These are phyloP conservation scores for Rhinoraja longicauda DNA, from an alignment of 2,797 vertebrate species.

Conservation along the genomic window DNA sequence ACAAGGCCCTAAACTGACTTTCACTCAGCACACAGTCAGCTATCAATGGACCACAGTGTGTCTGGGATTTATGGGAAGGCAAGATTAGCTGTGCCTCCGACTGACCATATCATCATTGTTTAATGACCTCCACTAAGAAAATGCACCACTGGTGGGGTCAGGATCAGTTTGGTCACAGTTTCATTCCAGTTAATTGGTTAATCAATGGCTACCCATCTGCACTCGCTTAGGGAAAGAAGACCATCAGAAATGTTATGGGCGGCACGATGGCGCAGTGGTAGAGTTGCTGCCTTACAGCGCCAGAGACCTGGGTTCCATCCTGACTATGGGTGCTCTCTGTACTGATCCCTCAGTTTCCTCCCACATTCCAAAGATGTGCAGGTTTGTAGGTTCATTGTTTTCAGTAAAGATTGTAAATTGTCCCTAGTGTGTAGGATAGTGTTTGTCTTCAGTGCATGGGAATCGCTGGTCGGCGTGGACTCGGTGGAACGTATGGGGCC, in stretches of 20 bases:
- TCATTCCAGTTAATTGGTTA: background rate
- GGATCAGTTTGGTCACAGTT: background rate
- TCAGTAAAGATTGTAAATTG: no score
- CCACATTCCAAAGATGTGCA: no score
- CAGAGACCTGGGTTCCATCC: no score
- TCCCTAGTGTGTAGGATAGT: no score
- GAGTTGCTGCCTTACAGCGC: no score
- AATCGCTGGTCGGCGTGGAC: no score
- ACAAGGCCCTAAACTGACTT: background rate
- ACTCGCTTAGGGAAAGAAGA: background rate
- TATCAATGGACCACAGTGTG: background rate
- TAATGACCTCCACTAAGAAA: background rate
- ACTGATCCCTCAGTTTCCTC: no score
- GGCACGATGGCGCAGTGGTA: no score
- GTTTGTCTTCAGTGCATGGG: no score
- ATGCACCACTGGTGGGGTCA: background rate
- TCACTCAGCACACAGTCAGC: background rate
- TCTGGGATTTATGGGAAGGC: background rate
- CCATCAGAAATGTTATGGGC: background rate
- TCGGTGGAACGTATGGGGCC: no score
- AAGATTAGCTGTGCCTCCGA: background rate
- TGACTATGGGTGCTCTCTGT: no score
- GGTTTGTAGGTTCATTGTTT: no score
- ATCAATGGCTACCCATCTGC: background rate
- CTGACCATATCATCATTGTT: background rate